Evolutionary conservation across 2,888 invertebrate genomes (phyloP).

Genomic region (Drosophila mimetica): DNA sequence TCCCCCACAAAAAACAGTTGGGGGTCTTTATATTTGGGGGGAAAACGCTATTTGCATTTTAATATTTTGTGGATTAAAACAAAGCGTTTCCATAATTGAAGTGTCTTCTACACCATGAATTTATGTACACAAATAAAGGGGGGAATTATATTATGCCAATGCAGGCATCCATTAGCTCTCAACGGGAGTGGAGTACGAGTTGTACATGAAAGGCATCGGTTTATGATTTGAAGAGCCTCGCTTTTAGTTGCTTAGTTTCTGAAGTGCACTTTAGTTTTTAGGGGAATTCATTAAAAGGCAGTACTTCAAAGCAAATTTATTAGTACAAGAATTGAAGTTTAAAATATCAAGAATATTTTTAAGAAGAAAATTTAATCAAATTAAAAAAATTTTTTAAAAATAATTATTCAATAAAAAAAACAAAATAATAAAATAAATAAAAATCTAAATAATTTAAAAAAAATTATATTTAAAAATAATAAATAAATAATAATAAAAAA

Average conservation of each 20-base stretch:
- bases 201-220: conserved; percentile 15
- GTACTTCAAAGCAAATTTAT: neutral
- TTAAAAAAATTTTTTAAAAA: neutral
- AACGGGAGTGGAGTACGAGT: conserved; percentile 3
- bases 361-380: too few relatives aligned
- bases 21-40: conserved; percentile 3
- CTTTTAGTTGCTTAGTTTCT: conserved; percentile 5
- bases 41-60: conserved; percentile 52
- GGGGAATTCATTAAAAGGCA: neutral
- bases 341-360: too few relatives aligned
- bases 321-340: neutral
- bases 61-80: conserved; percentile 71
- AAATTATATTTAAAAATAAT: too few relatives aligned
- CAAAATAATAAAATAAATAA: neutral
- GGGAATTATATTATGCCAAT: conserved; percentile 66
- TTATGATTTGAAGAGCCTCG: neutral
- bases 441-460: too few relatives aligned
- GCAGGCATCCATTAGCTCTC: conserved; percentile 43
- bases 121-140: conserved; percentile 45
- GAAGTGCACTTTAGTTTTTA: conserved; percentile 7
- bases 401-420: neutral
- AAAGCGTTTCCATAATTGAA: conserved; percentile 76
- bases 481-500: too few relatives aligned
- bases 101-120: conserved; percentile 36
- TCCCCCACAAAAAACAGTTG: conserved; percentile 5